Conservation (phyloP, 2,113 vertebrate species). For the Euleptes europaea region DNA sequence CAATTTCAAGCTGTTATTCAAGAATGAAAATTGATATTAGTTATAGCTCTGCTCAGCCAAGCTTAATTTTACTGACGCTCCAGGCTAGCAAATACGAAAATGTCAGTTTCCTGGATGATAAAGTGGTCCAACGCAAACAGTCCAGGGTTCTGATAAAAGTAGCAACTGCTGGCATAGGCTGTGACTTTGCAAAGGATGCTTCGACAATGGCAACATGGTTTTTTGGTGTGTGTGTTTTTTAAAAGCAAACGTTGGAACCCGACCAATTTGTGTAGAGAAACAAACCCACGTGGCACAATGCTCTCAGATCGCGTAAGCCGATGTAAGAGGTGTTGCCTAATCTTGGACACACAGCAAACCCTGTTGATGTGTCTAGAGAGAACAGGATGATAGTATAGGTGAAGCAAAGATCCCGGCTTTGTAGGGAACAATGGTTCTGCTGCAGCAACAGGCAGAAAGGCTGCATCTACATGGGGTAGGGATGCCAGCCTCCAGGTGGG, state of each 20-base stretch:
- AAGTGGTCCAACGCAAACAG: slow-evolving; percentile 55
- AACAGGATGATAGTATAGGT: not conserved
- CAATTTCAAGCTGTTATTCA: slow-evolving; percentile 72
- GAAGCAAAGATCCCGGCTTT: not conserved
- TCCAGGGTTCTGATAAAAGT: slow-evolving; percentile 59
- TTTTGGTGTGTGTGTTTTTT: not conserved
- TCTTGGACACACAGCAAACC: slow-evolving; percentile 7
- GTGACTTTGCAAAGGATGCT: slow-evolving; percentile 53
- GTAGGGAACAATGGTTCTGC: too few species aligned
- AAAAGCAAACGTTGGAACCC: slow-evolving; percentile 39
- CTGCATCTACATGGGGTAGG: too few species aligned
- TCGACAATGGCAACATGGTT: slow-evolving; percentile 30
- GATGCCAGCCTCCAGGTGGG: too few species aligned
- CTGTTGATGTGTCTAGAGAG: not conserved
- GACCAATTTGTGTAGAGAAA: slow-evolving; percentile 44
- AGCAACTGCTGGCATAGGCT: slow-evolving; percentile 57
- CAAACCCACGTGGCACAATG: slow-evolving; percentile 28
- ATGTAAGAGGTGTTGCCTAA: slow-evolving; percentile 50
- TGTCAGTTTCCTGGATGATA: slow-evolving; percentile 59
- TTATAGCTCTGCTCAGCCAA: slow-evolving; percentile 69
- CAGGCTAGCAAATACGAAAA: slow-evolving; percentile 75
- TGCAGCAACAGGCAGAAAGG: too few species aligned
- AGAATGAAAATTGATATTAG: slow-evolving; percentile 80
- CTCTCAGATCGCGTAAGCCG: not conserved
- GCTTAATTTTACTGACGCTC: slow-evolving; percentile 74